Evolutionary conservation across 2,888 invertebrate genomes (phyloP), one percentile per base, ranked within the genome.

Genomic region (Caenorhabditis zanzibari): DNA sequence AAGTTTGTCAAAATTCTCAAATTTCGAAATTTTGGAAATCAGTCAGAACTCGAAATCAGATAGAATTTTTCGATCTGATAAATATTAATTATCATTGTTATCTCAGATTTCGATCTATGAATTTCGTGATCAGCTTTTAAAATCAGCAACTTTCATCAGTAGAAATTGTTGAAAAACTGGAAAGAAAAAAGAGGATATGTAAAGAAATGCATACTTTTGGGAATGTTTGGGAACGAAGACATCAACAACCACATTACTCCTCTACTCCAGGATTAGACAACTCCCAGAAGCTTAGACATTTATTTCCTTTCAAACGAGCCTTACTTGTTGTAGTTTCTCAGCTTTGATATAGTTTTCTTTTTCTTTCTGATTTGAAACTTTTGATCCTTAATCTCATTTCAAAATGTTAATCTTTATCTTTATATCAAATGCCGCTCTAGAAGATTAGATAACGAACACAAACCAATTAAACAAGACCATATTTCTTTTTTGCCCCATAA

Each of bases 211-310:
- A 61, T 49, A 76, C 52, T 47, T 59, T 52, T 47, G 49, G 68
- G 61, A 77, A 54, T 69, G 69, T 59, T 52, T 47, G 49, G 68
- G 61, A 77, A 54, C 63, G 69, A 41, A 41, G 56, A 63, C 79
- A 63, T 63, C 79, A 79, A 71, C 44, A 71, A 77, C 77, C 77
- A 69, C 61, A 41, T 77, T 77, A 69, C 63, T 77, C 26, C 49
- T 44, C 16, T 41, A 12, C n/a, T 9, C 24, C 47, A 71, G 71
- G 71, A 71, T 71, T 71, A 79, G 64, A 35, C 64, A 72, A 79
- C 71, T 71, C 64, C 58, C 71, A 63, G 35, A 71, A 71, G 63
- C 59, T 28, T 38, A 41, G 54, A 68, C 68, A 38, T 54, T 54
- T 22, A 22, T 35, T 68, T 68, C n/a, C 19, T 38, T 22, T 32